Conservation (phyloP, 2,797 vertebrate species). For the Halcyon leucocephala region DNA sequence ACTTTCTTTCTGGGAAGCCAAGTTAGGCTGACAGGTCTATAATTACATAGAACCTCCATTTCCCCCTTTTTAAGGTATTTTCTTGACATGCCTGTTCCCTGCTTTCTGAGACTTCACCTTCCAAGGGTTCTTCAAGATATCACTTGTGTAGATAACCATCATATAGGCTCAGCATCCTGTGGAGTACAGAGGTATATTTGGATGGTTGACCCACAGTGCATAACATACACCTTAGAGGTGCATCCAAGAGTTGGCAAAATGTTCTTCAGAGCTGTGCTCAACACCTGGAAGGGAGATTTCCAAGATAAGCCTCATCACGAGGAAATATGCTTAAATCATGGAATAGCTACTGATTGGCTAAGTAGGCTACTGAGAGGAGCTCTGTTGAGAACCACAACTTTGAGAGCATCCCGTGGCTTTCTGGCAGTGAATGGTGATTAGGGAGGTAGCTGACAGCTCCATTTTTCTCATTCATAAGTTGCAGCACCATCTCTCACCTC, state of each 20-base stretch:
- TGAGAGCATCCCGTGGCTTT: not conserved
- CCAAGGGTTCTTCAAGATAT: not conserved
- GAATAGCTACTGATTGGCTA: not conserved
- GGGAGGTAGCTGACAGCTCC: not conserved
- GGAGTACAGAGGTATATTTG: not conserved
- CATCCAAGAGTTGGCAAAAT: not conserved
- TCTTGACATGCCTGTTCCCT: not conserved
- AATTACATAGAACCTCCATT: not conserved
- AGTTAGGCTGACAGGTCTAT: conserved; percentile 53
- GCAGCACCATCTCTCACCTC: not conserved
- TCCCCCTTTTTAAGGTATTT: not conserved
- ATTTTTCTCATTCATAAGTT: not conserved
- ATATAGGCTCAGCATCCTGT: fast-evolving
- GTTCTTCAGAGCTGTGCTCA: not conserved
- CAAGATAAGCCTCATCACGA: not conserved
- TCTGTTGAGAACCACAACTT: not conserved
- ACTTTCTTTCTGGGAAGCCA: conserved; percentile 40
- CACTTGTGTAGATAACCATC: not conserved
- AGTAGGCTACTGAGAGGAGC: not conserved
- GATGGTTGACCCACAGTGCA: not conserved
- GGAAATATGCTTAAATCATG: fast-evolving
- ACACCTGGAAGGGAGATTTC: not conserved
- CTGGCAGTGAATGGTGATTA: not conserved
- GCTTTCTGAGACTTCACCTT: not conserved
- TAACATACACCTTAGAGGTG: not conserved